Base-by-base conservation (phyloP, 2,888 invertebrate genomes). In the Odontocolon sp. region DNA sequence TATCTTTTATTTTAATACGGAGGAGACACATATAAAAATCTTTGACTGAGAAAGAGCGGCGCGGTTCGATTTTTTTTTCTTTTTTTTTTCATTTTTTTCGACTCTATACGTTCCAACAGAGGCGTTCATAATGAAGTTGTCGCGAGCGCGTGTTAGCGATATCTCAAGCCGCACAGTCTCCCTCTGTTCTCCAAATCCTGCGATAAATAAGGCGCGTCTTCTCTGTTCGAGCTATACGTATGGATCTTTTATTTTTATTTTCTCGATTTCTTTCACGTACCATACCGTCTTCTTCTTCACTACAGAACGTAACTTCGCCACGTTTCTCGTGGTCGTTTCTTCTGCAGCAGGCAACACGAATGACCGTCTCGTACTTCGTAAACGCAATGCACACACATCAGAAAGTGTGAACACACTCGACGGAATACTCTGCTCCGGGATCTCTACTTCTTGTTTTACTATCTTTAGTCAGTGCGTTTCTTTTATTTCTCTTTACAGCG, bases 51-150 rank as follows among this genome's bases (percentile, higher is more conserved):
- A 26, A 64, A 63, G 64, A 9, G 36, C 9, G 36, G 26, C 50
- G 33, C 59, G 33, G 56, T 23, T 38, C 14, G 14, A 23, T 36
- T 64, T 64, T 26, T 14, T 63, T 42, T 6, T 16, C 33, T 23
- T 38, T 42, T 21, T 54, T 47, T 40, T 52, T 64, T 36, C 64
- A 36, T 31, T 33, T 61, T 11, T 40, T 21, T 38, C 21, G 36
- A 36, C 21, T 56, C 47, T 8, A 14, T 40, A 21, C 66, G 54
- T 71, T 71, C 14, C 42, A 47, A 56, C 47, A 14, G 52, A 40
- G 66, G 36, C 79, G 70, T 72, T 70, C 71, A 64, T 83, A 86
- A 85, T 85, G 84, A 86, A 85, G 82, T 85, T 83, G 84, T 85
- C 83, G 84, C 81, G 72, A 74, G 77, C 82, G 80, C 83, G 82